These are phyloP conservation scores for Phyllostomus discolor DNA, from an alignment of 2,113 vertebrate genomes.

Conservation along the genomic window DNA sequence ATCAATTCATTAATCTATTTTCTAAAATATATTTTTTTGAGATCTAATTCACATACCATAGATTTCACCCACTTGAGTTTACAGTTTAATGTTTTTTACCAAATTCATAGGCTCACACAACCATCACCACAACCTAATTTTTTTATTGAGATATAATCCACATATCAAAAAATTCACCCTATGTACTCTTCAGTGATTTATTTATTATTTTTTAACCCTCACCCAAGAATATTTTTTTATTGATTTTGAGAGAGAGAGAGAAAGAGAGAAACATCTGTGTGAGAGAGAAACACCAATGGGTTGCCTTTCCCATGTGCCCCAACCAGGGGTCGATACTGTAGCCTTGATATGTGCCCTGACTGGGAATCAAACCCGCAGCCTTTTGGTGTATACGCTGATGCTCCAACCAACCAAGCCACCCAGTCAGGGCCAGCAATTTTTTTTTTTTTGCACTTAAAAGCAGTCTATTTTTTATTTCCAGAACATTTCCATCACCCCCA, in stretches of 20 bases:
- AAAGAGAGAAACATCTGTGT: not conserved
- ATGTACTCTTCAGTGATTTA: slow-evolving; percentile 10
- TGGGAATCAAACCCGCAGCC: not conserved
- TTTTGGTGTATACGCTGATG: not conserved
- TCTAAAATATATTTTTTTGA: not conserved
- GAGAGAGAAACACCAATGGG: not conserved
- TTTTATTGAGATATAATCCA: slow-evolving; percentile 10
- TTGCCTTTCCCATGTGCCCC: not conserved
- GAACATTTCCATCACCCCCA: not conserved
- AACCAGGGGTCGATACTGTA: not conserved
- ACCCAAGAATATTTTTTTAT: not conserved
- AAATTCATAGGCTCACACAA: not conserved
- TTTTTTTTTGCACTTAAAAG: not conserved
- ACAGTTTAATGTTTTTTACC: not conserved
- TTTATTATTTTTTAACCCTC: no score
- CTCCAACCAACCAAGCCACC: not conserved
- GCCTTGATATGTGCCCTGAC: not conserved
- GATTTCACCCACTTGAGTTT: not conserved
- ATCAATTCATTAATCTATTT: fast-evolving
- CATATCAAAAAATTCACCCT: not conserved
- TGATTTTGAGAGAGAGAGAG: not conserved
- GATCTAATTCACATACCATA: not conserved
- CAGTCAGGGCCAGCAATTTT: not conserved
- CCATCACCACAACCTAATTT: not conserved
- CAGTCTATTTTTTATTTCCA: not conserved